These are phyloP conservation scores for Pachypsylla venusta DNA, from an alignment of 1,140 invertebrate genomes.

Conservation along the genomic window DNA sequence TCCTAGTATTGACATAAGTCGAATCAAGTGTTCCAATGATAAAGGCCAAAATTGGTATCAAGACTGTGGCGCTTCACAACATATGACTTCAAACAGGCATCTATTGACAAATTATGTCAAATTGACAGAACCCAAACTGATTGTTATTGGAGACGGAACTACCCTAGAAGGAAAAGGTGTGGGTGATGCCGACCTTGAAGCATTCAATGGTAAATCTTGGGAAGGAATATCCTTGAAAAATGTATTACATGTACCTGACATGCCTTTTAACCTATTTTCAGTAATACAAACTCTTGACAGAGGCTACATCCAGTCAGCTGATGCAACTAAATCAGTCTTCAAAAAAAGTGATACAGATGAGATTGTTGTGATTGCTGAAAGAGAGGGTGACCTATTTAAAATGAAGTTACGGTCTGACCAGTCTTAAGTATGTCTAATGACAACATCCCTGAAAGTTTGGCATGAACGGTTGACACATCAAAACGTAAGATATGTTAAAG, in stretches of 20 bases:
- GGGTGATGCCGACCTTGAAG: slow-evolving; percentile 21
- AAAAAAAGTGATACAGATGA: slow-evolving; percentile 14
- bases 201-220: slow-evolving; percentile 21
- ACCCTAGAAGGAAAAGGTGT: slow-evolving; percentile 17
- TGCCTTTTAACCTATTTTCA: slow-evolving; percentile 24
- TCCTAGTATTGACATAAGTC: slow-evolving; percentile 14
- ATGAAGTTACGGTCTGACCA: slow-evolving; percentile 23
- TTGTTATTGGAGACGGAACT: slow-evolving; percentile 21
- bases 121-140: slow-evolving; percentile 15
- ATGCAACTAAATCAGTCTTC: slow-evolving; percentile 16
- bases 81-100: slow-evolving; percentile 20
- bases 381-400: slow-evolving; percentile 20
- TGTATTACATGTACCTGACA: slow-evolving; percentile 23
- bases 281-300: slow-evolving; percentile 21
- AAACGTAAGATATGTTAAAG: slow-evolving; percentile 24
- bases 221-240: slow-evolving; percentile 19
- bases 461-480: slow-evolving; percentile 27
- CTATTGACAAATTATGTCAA: slow-evolving; percentile 13
- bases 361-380: slow-evolving; percentile 15
- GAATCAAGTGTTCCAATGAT: slow-evolving; percentile 9
- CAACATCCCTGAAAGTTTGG: slow-evolving; percentile 20
- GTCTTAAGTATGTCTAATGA: slow-evolving; percentile 17
- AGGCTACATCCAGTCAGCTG: slow-evolving; percentile 18
- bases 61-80: slow-evolving; percentile 23
- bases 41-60: slow-evolving; percentile 18